Evolutionary conservation across 2,113 vertebrate species (phyloP).

Genomic region (Tachuris rubrigastra): DNA sequence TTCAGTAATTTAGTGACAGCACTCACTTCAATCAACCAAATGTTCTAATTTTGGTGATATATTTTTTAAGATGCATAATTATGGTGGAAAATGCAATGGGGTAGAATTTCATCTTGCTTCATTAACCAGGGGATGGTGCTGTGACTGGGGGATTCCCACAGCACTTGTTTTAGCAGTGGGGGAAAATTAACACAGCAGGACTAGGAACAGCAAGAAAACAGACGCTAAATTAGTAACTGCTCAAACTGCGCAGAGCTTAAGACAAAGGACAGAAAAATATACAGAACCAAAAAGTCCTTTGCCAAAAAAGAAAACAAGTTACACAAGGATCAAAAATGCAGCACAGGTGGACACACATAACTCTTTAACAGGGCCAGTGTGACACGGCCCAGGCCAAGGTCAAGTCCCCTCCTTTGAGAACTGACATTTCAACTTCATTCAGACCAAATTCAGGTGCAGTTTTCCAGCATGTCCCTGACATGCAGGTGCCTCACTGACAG

Average conservation of each 20-base stretch:
- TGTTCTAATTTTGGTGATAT: background rate
- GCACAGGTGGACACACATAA: no score
- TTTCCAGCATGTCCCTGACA: background rate
- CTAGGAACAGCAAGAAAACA: background rate
- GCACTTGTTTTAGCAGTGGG: background rate
- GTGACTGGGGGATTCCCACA: background rate
- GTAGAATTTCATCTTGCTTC: background rate
- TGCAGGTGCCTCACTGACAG: background rate
- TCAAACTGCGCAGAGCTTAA: background rate
- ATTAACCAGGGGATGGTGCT: background rate
- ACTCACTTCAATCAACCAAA: background rate
- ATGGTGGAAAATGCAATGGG: background rate
- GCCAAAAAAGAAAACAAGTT: background rate
- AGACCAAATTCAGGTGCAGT: background rate
- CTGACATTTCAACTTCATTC: background rate
- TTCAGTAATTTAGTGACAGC: background rate
- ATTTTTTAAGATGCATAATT: background rate
- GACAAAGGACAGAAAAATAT: background rate
- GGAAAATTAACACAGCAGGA: background rate
- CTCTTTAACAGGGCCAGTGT: background rate
- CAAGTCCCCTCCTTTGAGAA: background rate
- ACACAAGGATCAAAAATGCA: background rate
- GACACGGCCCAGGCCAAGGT: background rate
- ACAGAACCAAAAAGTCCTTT: background rate
- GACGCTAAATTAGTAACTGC: background rate